A percentile compares a stretch with the other conserved stretches of the same genome.
Conservation (phyloP, 2,797 vertebrate genomes). For the Anguilla pacifica region DNA sequence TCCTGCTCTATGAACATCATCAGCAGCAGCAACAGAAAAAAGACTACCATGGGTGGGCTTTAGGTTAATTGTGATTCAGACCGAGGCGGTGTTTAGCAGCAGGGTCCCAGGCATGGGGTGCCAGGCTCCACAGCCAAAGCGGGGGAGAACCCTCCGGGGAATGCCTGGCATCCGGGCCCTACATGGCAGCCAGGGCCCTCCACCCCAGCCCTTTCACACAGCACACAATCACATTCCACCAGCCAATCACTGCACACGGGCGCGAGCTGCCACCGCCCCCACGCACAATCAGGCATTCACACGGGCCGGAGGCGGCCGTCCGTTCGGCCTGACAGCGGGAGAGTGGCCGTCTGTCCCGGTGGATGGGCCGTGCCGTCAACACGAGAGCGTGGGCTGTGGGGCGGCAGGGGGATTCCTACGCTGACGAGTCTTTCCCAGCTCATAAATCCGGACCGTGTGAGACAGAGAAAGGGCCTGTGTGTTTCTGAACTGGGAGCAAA, state of each 20-base stretch:
- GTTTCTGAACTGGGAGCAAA: conserved; percentile 7
- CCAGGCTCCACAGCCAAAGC: not conserved
- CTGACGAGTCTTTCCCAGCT: not conserved
- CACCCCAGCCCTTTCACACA: conserved; percentile 20
- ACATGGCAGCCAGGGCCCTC: conserved; percentile 3
- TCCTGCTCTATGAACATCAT: not conserved
- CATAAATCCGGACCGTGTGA: not conserved
- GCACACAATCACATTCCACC: not conserved
- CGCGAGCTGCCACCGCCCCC: not conserved
- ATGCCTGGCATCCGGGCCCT: conserved; percentile 6
- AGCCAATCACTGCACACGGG: not conserved
- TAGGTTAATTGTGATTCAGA: not conserved
- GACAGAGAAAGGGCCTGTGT: not conserved
- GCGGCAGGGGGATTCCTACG: not conserved
- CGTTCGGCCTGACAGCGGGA: not conserved
- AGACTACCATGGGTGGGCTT: not conserved
- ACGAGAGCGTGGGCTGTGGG: not conserved
- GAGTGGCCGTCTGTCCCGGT: not conserved
- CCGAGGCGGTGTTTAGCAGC: not conserved
- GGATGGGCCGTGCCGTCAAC: not conserved
- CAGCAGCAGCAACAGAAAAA: not conserved
- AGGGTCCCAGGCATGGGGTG: not conserved
- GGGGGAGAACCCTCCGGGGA: not conserved
- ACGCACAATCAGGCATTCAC: not conserved
- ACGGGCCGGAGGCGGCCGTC: not conserved